Conservation (phyloP, 2,888 invertebrate species). For the Latheticus oryzae region DNA sequence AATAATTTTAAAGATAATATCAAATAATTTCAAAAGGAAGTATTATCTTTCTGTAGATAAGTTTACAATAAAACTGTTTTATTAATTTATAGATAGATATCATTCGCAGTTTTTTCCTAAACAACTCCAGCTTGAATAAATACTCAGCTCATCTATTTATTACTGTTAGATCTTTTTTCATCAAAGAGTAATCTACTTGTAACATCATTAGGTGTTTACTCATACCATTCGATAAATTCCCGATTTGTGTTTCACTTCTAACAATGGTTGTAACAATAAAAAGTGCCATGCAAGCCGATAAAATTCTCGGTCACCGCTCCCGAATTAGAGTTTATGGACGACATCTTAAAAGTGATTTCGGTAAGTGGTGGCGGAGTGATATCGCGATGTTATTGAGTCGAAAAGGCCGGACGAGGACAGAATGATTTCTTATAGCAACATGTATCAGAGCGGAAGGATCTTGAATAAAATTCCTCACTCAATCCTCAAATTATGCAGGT, state of each 20-base stretch:
- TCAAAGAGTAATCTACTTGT: too few relatives aligned
- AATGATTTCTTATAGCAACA: constrained; percentile 2
- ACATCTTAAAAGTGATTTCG: constrained; percentile 35
- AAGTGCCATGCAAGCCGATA: constrained; percentile 34
- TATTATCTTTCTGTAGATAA: too few relatives aligned
- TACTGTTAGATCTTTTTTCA: too few relatives aligned
- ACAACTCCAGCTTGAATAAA: too few relatives aligned
- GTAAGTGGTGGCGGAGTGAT: constrained; percentile 40
- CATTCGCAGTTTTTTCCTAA: too few relatives aligned
- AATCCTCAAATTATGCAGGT: constrained; percentile 31
- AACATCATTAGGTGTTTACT: constrained; percentile 28
- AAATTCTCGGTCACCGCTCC: constrained; percentile 36
- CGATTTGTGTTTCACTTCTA: constrained; percentile 36
- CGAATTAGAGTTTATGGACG: constrained; percentile 39
- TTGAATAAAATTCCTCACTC: constrained; percentile 24
- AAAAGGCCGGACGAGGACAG: constrained; percentile 31
- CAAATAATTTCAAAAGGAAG: too few relatives aligned
- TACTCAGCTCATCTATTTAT: too few relatives aligned
- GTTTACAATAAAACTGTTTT: too few relatives aligned
- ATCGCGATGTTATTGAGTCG: constrained; percentile 36
- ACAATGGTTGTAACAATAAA: constrained; percentile 35
- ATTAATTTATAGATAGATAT: too few relatives aligned
- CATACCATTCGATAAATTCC: constrained; percentile 35
- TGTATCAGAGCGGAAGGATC: constrained; percentile 28
- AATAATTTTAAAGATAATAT: too few relatives aligned